Evolutionary conservation across 2,888 invertebrate genomes (phyloP), one percentile per base, ranked within the genome.

Genomic region (Plebejus anna): DNA sequence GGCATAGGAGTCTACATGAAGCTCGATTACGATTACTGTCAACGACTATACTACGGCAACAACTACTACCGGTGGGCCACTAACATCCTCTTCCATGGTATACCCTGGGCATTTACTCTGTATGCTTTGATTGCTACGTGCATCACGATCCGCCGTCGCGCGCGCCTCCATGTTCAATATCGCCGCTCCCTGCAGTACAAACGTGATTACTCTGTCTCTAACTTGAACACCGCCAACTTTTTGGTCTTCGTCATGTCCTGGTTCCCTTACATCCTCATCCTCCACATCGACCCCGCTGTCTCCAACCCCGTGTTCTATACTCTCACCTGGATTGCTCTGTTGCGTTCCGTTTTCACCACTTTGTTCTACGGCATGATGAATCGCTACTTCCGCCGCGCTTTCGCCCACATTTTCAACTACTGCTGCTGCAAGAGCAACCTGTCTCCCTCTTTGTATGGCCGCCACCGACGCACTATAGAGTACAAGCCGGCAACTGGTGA

Each of bases 381-480:
- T 83, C 90, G 94, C 9, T 95, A 95, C 84, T 97, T 97, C 84
- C 94, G 97, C 59, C 95, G 94, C 78, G 96, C 97, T 6, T 97
- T 96, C 85, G 91, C 95, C 16, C 96, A 96, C 83, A 89, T 97
- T 9, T 97, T 97, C 84, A 96, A 96, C 83, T 97, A 97, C 83
- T 97, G 97, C 84, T 97, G 96, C 85, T 97, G 97, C 89, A 97
- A 97, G 87, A 96, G 96, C 9, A 81, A 82, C 2, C 42, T 89
- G 0, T 96, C 96, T 5, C 95, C 96, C 38, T 95, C 96, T 1
- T 96, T 96, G 81, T 95, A 95, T 6, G 89, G 95, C 78, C 94
- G 96, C 70, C 94, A 95, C 76, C 88, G 96, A 57, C 88, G 93
- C 76, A 78, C 78, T 0, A 13, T 82, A 72, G 93, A 94, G 61